Conservation (phyloP, 2,888 invertebrate genomes). For the Hartigia nigra region DNA sequence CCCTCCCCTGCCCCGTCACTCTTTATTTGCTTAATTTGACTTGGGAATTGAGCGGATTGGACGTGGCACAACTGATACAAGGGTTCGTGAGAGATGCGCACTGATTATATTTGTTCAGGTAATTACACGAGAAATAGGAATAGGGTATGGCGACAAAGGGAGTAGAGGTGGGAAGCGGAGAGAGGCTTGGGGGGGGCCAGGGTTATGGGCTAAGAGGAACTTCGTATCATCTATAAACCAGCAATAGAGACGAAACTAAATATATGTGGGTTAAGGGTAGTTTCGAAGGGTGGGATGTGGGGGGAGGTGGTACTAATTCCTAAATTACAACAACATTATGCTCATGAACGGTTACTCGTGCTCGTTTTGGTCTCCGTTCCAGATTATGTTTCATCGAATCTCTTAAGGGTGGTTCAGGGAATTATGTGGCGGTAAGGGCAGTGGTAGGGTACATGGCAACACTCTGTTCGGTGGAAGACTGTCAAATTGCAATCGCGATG, state of each 20-base stretch:
- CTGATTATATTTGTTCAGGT: constrained; percentile 25
- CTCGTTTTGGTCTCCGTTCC: not conserved
- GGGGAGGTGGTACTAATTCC: not conserved
- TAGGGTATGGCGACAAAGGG: not conserved
- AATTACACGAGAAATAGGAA: constrained; percentile 15
- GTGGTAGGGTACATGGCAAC: not conserved
- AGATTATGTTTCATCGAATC: not conserved
- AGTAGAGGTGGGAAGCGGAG: no score
- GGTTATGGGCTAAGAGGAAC: not conserved
- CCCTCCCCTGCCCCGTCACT: not conserved
- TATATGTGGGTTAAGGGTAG: not conserved
- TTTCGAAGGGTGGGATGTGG: not conserved
- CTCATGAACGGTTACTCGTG: constrained; percentile 10
- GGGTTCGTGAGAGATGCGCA: constrained; percentile 13
- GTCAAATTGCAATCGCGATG: not conserved
- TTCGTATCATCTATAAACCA: not conserved
- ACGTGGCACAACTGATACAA: constrained; percentile 17
- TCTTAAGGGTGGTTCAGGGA: not conserved
- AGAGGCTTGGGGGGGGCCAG: rapidly evolving
- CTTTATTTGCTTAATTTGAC: constrained; percentile 22
- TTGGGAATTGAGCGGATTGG: constrained; percentile 24
- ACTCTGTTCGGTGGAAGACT: not conserved
- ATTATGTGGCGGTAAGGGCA: not conserved
- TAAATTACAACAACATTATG: constrained; percentile 18
- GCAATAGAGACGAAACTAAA: not conserved